Evolutionary conservation across 2,797 vertebrate species (phyloP).

Genomic region (Ciconia nigra): DNA sequence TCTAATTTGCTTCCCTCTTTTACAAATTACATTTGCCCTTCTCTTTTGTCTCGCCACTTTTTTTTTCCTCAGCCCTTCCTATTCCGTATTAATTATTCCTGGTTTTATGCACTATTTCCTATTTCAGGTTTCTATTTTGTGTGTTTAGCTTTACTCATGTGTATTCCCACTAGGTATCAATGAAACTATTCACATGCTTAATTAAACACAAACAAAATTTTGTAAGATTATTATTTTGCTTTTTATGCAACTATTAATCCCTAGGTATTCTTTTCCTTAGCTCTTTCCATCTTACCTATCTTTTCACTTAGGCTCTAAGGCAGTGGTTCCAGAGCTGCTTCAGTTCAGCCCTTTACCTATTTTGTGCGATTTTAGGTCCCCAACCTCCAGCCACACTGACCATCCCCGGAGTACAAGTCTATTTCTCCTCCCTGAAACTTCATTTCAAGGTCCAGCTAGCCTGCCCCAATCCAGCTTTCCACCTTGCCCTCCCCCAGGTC

Average conservation of each 20-base stretch:
- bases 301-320: neutral
- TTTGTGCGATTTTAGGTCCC: neutral
- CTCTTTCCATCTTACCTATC: neutral
- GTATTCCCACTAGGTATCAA: neutral
- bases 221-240: neutral
- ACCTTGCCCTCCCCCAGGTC: neutral
- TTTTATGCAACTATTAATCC: neutral
- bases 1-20: neutral
- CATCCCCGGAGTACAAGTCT: neutral
- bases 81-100: neutral
- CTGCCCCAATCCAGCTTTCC: neutral
- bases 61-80: neutral
- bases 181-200: neutral
- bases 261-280: neutral
- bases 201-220: neutral
- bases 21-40: neutral
- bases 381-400: neutral
- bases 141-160: conserved; percentile 1
- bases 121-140: neutral
- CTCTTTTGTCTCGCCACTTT: neutral
- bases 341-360: neutral
- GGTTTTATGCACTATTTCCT: neutral
- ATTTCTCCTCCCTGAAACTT: neutral
- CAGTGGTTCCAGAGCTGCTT: neutral
- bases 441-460: neutral